Base-by-base conservation (phyloP, 2,888 invertebrate species). In the Tridacna gigas region DNA sequence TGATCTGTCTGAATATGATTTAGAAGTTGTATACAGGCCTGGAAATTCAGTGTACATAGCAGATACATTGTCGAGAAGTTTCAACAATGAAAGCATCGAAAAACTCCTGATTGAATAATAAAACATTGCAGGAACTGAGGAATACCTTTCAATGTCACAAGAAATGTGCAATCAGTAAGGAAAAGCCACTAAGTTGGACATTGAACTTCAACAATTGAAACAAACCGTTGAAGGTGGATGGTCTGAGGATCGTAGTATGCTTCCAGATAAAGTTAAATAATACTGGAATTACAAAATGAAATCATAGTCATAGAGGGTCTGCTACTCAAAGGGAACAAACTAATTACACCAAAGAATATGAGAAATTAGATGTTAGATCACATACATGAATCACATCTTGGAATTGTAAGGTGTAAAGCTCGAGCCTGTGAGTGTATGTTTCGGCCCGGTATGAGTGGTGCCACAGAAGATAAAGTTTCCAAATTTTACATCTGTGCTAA, bases 361-460 rank as follows among this genome's bases (percentile, higher is more conserved):
- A 76, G 86, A 20, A 5, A 60, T 15, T 67, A 81, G 47, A 84
- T 89, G 79, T 73, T 90, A n/a, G 63, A 77, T 7, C 61, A 28
- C 15, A 15, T 90, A 48, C 89, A 89, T 65, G 25, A 22, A 47
- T 82, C 86, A 48, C 88, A 89, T 66, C 66, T 86, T 63, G 87
- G 89, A 15, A 77, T 86, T n/a, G 85, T 87, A 20, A 89, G 88
- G 67, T 80, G 65, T n/a, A 15, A 78, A 20, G 65, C 22, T 18
- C 28, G 82, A 22, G 86, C 89, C 15, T 28, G 79, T 37, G 67
- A 82, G 22, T 56, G 80, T 25, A 60, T 89, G 26, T 89, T 86
- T 86, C 88, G 89, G 88, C 88, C 90, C 3, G 48, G 75, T 1
- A 80, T 90, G 25, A 69, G 69, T 13, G 12, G n/a, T 13, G 78